Evolutionary conservation across 2,888 invertebrate genomes (phyloP), one percentile per base, ranked within the genome.

Genomic region (Ligdia adustata): DNA sequence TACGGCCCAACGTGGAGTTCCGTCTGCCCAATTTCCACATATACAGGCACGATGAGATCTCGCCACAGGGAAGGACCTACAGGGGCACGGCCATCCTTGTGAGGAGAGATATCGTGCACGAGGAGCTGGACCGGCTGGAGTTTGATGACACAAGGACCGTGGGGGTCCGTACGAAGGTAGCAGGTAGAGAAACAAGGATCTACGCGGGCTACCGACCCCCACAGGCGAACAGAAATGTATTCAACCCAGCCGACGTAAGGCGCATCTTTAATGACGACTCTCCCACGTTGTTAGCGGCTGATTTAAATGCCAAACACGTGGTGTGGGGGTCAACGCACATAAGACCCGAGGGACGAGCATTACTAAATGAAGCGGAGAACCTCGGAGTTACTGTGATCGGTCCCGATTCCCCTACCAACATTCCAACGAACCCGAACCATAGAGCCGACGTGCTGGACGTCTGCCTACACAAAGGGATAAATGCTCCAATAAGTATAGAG

Each of bases 121-220:
- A n/a, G n/a, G n/a, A n/a, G n/a, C n/a, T n/a, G n/a, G n/a, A n/a
- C n/a, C n/a, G n/a, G n/a, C n/a, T n/a, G n/a, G n/a, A n/a, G n/a
- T n/a, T n/a, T n/a, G n/a, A n/a, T n/a, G n/a, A n/a, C n/a, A n/a
- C n/a, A n/a, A n/a, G n/a, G n/a, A n/a, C n/a, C n/a, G 9, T 1
- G 2, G 41, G 26, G 5, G 13, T 34, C 9, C 9, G 20, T 0
- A 3, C 7, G 0, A 13, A 4, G 2, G 13, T 22, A 1, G 42
- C 13, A 1, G 28, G 34, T 1, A n/a, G 5, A 1, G 42, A 42
- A 4, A 22, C 34, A 0, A 29, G 9, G 0, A 7, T 43, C 2
- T 43, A 14, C 9, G 35, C 43, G 9, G 43, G 29, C 7, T 42
- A 42, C 28, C n/a, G 29, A 0, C 43, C 35, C 4, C 43, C 43